Base-by-base conservation (phyloP, 1,140 invertebrate genomes). In the Megalopta genalis region DNA sequence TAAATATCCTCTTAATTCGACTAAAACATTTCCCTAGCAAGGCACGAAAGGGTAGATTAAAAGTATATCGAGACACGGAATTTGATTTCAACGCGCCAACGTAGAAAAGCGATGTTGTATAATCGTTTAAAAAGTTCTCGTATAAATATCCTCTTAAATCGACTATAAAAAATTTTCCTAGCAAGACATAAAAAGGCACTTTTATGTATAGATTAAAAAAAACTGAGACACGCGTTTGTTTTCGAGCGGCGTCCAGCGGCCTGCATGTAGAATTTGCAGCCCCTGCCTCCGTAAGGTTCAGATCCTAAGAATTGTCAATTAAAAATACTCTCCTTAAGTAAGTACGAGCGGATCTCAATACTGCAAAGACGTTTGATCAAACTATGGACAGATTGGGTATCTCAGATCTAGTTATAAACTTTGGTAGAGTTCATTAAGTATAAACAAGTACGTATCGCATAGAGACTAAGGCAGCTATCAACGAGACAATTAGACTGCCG, bases 301-400 rank as follows among this genome's bases (percentile, higher is more conserved):
- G 64, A 63, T 74, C 27, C 21, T 78, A 78, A 68, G 32, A 46
- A 74, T 67, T 63, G n/a, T 27, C 9, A 0, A 10, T 42, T 42
- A 42, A 80, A 63, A 73, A 27, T 23, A 52, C 18, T 62, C 49
- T 71, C 54, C 73, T 81, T 77, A 52, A 52, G 62, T 85, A 85
- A 85, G 83, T 85, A 85, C 83, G 57, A 77, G n/a, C 39, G 25
- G n/a, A 80, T 76, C 65, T 81, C 64, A 65, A 57, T 62, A 54
- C 27, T 21, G 25, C 66, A 77, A 62, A 70, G 60, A 81, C 37
- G 64, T 80, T 74, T 32, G 25, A 42, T 57, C 18, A 60, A 77
- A 57, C 69, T 76, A 46, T 79, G 59, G 25, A 68, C 6, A 57
- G 37, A 2, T 60, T 39, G 42, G 82, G 39, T 25, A 25, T 25